Conservation (phyloP, 2,888 invertebrate species). For the Escarpia spicata region DNA sequence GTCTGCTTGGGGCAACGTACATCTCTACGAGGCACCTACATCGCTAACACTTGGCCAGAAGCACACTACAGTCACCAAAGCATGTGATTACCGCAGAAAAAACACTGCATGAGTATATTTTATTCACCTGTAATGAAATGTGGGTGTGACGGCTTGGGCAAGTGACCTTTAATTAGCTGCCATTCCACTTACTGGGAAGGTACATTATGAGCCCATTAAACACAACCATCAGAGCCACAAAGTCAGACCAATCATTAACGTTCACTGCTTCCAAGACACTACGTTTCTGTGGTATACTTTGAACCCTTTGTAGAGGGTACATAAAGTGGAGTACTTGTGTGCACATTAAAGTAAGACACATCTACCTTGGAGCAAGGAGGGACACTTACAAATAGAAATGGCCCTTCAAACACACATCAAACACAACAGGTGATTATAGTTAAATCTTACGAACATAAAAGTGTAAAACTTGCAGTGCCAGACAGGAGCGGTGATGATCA, state of each 20-base stretch:
- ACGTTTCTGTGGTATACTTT: background rate
- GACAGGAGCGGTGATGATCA: background rate
- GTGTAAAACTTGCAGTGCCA: background rate
- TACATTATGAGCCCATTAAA: slow-evolving; percentile 10
- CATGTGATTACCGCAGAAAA: background rate
- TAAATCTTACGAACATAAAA: background rate
- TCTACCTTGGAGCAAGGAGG: background rate
- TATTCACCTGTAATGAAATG: background rate
- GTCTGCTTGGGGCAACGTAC: background rate
- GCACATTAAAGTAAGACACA: background rate
- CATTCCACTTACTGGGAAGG: background rate
- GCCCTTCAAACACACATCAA: background rate
- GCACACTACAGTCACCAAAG: background rate
- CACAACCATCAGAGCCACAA: background rate
- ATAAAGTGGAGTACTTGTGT: background rate
- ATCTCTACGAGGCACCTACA: background rate
- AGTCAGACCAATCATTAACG: slow-evolving; percentile 1
- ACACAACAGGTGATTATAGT: background rate
- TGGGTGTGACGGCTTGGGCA: background rate
- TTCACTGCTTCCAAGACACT: background rate
- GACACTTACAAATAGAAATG: slow-evolving; percentile 7
- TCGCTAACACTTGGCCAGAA: background rate
- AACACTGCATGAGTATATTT: background rate
- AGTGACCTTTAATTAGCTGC: background rate
- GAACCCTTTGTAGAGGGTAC: background rate